Base-by-base conservation (phyloP, 2,888 invertebrate species). In the Oscheius sp. region DNA sequence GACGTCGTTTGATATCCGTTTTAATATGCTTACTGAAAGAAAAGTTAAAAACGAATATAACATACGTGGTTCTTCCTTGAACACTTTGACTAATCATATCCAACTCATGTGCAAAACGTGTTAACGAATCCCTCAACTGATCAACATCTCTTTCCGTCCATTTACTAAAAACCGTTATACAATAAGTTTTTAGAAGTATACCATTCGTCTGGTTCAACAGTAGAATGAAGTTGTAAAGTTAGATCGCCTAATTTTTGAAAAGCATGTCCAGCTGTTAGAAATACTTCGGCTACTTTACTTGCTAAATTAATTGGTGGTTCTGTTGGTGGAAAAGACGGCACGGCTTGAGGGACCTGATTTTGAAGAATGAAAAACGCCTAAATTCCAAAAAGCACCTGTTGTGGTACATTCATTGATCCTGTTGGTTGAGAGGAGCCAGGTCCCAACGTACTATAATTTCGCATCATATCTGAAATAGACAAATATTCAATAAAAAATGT, bases 241-340 rank as follows among this genome's bases (percentile, higher is more conserved):
- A 84, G 65, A 59, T 84, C 84, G 17, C 83, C 82, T 14, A 84
- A 66, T 62, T 80, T 79, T 50, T 84, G 83, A 65, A 84, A 84
- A 9, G 84, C 82, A 51, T 80, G 79, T 4, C 83, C 81, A 17
- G 84, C 84, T 0, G 83, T 82, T 12, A 82, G 73, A 59, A 84
- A 84, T 6, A 83, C 78, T 68, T 84, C 84, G 0, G 82, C 82
- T 6, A 82, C 77, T 49, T 77, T 77, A 9, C 72, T 68, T 6
- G 77, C 77, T 26, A 73, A 41, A 24, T 77, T 77, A 1, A 73
- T 71, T 0, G 77, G 77, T 22, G 75, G 71, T 5, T 68, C 68
- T 33, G 54, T 2, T 1, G 41, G 44, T 5, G 44, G 26, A 44
- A 44, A 59, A 17, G 20, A 12, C 3, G 41, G 14, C 41, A 41